Conservation (phyloP, 2,797 vertebrate genomes). For the Lemur catta region DNA sequence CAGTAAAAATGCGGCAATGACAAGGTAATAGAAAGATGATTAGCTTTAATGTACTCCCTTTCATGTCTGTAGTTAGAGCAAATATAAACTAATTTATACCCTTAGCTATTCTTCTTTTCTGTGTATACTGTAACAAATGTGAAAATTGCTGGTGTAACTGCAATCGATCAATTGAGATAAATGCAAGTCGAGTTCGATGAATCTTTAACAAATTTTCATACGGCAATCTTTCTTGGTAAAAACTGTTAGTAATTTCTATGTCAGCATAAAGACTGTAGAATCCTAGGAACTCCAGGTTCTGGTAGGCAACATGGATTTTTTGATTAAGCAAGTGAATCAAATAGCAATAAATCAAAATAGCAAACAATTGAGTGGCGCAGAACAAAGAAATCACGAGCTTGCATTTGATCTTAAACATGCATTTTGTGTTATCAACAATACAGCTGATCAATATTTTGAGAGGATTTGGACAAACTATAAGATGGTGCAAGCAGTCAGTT, state of each 20-base stretch:
- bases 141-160: constrained; percentile 75
- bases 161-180: constrained; percentile 72
- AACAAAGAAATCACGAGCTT: constrained; percentile 58
- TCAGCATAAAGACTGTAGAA: constrained; percentile 41
- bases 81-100: constrained; percentile 78
- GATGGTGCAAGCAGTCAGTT: neutral
- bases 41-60: constrained; percentile 76
- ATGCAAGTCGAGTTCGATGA: constrained; percentile 69
- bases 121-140: constrained; percentile 70
- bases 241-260: constrained; percentile 51
- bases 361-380: neutral
- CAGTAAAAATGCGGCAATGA: constrained; percentile 66
- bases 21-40: constrained; percentile 78
- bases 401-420: constrained; percentile 28
- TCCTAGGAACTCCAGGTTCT: neutral
- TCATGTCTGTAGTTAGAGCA: constrained; percentile 73
- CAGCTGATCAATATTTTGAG: constrained; percentile 53
- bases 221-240: constrained; percentile 43
- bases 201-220: constrained; percentile 71
- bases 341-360: constrained; percentile 32
- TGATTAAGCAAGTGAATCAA: constrained; percentile 56
- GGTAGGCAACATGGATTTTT: constrained; percentile 45
- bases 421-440: constrained; percentile 36
- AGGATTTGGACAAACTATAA: neutral
- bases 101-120: constrained; percentile 72